A percentile compares a stretch with the other conserved stretches of the same genome.
Conservation (phyloP, 2,113 vertebrate genomes). For the Halichoeres trimaculatus region DNA sequence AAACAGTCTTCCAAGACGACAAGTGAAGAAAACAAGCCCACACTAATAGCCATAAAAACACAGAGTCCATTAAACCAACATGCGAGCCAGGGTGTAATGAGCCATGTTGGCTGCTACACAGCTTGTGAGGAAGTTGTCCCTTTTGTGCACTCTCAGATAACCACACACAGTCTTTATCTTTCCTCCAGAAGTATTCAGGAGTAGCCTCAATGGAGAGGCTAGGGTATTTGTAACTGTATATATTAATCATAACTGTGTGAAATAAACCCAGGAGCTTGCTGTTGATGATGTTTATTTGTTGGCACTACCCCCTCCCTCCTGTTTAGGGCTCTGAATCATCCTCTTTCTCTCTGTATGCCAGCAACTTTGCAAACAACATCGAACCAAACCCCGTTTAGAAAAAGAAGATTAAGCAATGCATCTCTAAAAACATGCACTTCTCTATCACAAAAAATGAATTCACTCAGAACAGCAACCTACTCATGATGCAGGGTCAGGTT, state of each 20-base stretch:
- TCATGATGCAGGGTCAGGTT: not conserved
- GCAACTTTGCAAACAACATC: too few relatives aligned
- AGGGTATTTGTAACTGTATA: not conserved
- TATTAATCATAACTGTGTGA: not conserved
- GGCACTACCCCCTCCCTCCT: not conserved
- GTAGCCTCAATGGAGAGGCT: not conserved
- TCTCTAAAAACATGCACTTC: not conserved
- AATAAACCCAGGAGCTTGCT: not conserved
- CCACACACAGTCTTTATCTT: slow-evolving; percentile 8
- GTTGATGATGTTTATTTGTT: too few relatives aligned
- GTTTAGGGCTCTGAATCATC: not conserved
- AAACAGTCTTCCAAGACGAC: not conserved
- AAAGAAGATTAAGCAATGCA: not conserved
- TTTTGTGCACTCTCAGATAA: slow-evolving; percentile 54
- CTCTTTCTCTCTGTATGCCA: too few relatives aligned
- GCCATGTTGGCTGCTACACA: slow-evolving; percentile 19
- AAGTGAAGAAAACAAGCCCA: not conserved
- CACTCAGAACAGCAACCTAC: not conserved
- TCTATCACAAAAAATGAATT: not conserved
- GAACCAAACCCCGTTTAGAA: too few relatives aligned
- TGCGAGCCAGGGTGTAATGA: not conserved
- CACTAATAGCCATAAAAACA: not conserved
- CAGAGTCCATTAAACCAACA: not conserved
- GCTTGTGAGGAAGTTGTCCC: slow-evolving; percentile 43
- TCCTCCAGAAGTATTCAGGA: not conserved